Evolutionary conservation across 2,113 vertebrate genomes (phyloP).

Genomic region (Bubalus kerabau): DNA sequence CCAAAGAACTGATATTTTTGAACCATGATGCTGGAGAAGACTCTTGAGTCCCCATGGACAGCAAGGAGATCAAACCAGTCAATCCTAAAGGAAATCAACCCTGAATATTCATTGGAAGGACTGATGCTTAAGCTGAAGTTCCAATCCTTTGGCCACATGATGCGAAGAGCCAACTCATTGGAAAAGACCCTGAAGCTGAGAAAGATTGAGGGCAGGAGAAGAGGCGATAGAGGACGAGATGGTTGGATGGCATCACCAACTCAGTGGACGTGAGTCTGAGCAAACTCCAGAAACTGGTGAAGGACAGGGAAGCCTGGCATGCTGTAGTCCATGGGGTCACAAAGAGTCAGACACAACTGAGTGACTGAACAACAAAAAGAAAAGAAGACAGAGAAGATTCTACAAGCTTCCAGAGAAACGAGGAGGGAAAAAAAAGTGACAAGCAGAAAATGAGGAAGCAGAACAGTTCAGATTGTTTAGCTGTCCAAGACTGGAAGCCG

Average conservation of each 20-base stretch:
- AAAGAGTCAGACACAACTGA: not conserved
- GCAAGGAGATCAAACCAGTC: not conserved
- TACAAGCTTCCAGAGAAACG: not conserved
- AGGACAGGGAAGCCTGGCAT: not conserved
- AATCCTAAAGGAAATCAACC: not conserved
- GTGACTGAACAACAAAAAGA: not conserved
- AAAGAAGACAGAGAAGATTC: not conserved
- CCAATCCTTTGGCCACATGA: not conserved
- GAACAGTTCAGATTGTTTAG: not conserved
- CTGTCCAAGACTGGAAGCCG: not conserved
- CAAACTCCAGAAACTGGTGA: not conserved
- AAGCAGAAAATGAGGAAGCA: not conserved
- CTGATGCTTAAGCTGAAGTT: not conserved
- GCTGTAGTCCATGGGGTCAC: not conserved
- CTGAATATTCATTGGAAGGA: not conserved
- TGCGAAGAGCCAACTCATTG: not conserved
- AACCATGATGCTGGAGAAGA: not conserved
- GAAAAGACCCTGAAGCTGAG: not conserved
- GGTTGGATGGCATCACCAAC: not conserved
- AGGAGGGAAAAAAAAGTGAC: not conserved
- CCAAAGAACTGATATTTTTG: not conserved
- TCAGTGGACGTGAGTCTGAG: not conserved
- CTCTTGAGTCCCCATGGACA: not conserved
- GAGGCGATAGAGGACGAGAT: not conserved
- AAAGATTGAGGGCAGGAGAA: not conserved